A percentile compares a stretch with the other conserved stretches of the same genome.
phyloP scores from a whole-genome alignment of 2,888 invertebrate species.

The Eupithecia dodoneata region DNA sequence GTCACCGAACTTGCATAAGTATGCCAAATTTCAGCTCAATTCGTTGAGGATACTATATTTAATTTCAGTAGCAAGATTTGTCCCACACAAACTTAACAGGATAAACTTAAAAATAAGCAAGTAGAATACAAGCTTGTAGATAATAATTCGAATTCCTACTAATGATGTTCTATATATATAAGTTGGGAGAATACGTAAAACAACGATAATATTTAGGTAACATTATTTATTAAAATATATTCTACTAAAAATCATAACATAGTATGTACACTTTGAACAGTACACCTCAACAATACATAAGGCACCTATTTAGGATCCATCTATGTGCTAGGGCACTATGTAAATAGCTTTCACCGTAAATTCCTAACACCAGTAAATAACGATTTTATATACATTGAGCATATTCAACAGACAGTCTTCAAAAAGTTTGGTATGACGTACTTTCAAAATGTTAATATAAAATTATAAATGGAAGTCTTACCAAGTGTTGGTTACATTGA shows the following conservation, averaged over 20 bases:
- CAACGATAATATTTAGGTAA: constrained; percentile 62
- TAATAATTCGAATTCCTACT: too few relatives aligned
- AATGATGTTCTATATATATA: too few relatives aligned
- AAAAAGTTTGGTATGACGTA: constrained; percentile 14
- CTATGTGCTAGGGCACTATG: constrained; percentile 49
- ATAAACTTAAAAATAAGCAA: too few relatives aligned
- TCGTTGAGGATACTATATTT: too few relatives aligned
- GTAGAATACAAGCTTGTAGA: too few relatives aligned
- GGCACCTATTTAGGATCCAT: constrained; percentile 67
- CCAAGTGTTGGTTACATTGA: neutral
- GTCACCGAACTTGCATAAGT: too few relatives aligned
- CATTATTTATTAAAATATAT: constrained; percentile 80
- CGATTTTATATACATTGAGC: constrained; percentile 73
- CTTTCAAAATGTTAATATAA: neutral
- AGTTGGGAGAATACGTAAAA: constrained; percentile 10
- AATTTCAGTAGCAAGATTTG: too few relatives aligned
- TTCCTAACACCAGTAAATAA: constrained; percentile 59
- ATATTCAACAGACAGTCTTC: constrained; percentile 48
- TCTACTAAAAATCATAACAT: constrained; percentile 79
- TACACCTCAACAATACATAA: constrained; percentile 77
- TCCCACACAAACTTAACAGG: too few relatives aligned
- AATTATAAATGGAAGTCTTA: neutral
- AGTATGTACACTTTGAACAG: constrained; percentile 80
- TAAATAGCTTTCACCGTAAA: constrained; percentile 69
- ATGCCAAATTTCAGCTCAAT: too few relatives aligned